phyloP scores from a whole-genome alignment of 1,140 invertebrate genomes.

The Bombus haemorrhoidalis region DNA sequence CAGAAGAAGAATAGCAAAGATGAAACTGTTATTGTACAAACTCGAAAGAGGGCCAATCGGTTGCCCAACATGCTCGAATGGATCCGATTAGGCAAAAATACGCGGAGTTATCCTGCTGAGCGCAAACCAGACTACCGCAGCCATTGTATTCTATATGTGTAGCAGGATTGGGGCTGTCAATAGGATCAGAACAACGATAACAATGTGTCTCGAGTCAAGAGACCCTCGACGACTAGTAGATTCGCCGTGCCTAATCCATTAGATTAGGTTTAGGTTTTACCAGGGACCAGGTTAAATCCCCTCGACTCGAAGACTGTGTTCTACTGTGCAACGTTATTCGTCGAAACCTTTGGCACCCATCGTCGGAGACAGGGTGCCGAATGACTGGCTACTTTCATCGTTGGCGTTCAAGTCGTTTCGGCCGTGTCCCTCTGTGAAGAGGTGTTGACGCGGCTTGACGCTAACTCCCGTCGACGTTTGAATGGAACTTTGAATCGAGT shows the following conservation, averaged over 20 bases:
- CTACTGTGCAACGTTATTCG: not conserved
- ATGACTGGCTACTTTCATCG: slow-evolving; percentile 19
- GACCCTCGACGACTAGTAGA: slow-evolving; percentile 62
- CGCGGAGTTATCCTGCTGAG: slow-evolving; percentile 54
- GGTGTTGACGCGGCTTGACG: slow-evolving; percentile 37
- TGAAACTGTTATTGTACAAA: not conserved
- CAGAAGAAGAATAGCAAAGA: not conserved
- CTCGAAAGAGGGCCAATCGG: slow-evolving; percentile 59
- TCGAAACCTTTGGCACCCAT: not conserved
- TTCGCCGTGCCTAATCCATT: slow-evolving; percentile 65
- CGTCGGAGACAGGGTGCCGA: not conserved
- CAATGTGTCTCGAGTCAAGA: slow-evolving; percentile 76
- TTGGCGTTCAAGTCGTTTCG: slow-evolving; percentile 13
- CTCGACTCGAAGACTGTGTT: not conserved
- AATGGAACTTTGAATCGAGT: slow-evolving; percentile 17
- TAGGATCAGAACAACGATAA: slow-evolving; percentile 69
- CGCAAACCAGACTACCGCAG: slow-evolving; percentile 39
- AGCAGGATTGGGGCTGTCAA: slow-evolving; percentile 54
- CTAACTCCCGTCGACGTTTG: slow-evolving; percentile 30
- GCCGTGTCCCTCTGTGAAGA: slow-evolving; percentile 16
- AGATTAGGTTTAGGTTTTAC: slow-evolving; percentile 61
- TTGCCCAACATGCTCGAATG: slow-evolving; percentile 69
- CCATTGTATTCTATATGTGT: slow-evolving; percentile 41
- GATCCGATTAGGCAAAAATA: slow-evolving; percentile 77
- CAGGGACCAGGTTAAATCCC: not conserved